Evolutionary conservation across 2,888 invertebrate species (phyloP).

Genomic region (Linyphia triangularis): DNA sequence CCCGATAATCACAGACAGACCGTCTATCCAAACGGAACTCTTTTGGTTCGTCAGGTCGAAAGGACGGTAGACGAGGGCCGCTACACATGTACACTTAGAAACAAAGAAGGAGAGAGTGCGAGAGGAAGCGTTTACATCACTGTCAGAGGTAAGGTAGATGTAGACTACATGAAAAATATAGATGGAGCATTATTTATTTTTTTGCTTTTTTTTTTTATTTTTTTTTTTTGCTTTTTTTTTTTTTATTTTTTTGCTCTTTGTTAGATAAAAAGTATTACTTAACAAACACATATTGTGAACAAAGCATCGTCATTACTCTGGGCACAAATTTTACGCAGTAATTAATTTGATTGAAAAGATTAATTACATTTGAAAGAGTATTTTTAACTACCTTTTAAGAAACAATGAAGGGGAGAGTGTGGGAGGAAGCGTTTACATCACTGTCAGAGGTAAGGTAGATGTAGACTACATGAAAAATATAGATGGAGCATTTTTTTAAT

Average conservation of each 20-base stretch:
- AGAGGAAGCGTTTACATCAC: constrained; percentile 69
- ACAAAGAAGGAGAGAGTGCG: constrained; percentile 84
- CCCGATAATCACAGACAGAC: constrained; percentile 92
- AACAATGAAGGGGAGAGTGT: constrained; percentile 86
- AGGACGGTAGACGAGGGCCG: constrained; percentile 91
- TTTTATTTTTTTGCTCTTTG: too few species aligned
- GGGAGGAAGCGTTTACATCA: constrained; percentile 65
- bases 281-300: too few species aligned
- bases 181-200: background rate
- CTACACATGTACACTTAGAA: constrained; percentile 93
- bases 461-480: background rate
- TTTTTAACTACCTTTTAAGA: too few species aligned
- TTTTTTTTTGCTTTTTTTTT: too few species aligned
- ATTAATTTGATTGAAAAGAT: too few species aligned
- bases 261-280: too few species aligned
- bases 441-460: constrained; percentile 68
- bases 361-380: too few species aligned
- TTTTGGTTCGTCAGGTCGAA: constrained; percentile 91
- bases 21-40: constrained; percentile 91
- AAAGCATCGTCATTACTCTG: too few species aligned
- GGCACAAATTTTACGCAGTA: too few species aligned
- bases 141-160: constrained; percentile 65
- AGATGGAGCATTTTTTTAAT: background rate
- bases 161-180: background rate
- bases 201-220: too few species aligned